These are phyloP conservation scores for Micronycteris hirsuta DNA, from an alignment of 2,113 vertebrate genomes.

Conservation along the genomic window DNA sequence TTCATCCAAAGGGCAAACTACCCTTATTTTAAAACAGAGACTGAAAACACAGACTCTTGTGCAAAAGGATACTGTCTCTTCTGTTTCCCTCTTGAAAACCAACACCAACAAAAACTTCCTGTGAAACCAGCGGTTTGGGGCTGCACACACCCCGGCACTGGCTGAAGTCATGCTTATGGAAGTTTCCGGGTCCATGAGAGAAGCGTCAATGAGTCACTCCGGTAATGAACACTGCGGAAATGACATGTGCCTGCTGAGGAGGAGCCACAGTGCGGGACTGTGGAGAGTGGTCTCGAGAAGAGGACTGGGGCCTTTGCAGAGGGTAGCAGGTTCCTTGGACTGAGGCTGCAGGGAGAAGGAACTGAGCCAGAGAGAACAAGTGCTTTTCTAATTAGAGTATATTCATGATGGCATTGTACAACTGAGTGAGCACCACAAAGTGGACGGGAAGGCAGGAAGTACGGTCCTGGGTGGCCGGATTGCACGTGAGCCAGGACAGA, in stretches of 20 bases:
- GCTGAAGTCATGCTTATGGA: conserved; percentile 72
- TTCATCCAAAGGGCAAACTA: conserved; percentile 62
- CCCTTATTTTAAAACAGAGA: conserved; percentile 67
- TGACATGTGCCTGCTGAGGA: conserved; percentile 68
- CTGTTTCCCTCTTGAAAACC: conserved; percentile 51
- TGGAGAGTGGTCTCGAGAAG: conserved; percentile 69
- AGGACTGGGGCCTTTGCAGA: conserved; percentile 63
- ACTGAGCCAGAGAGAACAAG: conserved; percentile 71
- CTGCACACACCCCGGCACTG: conserved; percentile 63
- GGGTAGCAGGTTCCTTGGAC: conserved; percentile 65
- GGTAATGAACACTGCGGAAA: conserved; percentile 72
- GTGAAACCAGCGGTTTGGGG: conserved; percentile 72
- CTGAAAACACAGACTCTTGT: conserved; percentile 72
- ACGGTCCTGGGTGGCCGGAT: conserved; percentile 96
- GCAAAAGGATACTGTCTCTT: conserved; percentile 74
- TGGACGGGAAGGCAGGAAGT: conserved; percentile 99
- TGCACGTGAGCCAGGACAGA: conserved; percentile 94
- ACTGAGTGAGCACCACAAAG: conserved; percentile 96
- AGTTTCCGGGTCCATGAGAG: conserved; percentile 72
- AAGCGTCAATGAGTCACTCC: conserved; percentile 69
- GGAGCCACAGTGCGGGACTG: conserved; percentile 68
- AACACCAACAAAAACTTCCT: conserved; percentile 35
- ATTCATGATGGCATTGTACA: conserved; percentile 99
- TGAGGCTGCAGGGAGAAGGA: conserved; percentile 60
- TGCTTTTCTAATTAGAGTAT: conserved; percentile 86